Conservation (phyloP, 2,888 invertebrate genomes). For the Anoplius nigerrimus region DNA sequence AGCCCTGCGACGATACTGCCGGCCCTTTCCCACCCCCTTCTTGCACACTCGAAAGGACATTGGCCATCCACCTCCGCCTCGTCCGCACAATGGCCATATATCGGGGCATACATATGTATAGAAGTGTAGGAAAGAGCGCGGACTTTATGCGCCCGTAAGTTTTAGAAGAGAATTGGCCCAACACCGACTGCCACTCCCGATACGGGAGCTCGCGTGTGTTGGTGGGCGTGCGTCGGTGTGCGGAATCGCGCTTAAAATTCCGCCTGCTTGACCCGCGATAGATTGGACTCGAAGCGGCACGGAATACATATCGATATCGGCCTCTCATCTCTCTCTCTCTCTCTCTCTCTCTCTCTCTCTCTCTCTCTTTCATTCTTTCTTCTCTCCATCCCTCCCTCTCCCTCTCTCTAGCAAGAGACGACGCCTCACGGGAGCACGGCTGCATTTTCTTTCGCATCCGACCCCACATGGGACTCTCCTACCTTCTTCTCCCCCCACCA, state of each 20-base stretch:
- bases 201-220: slow-evolving; percentile 7
- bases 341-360: slow-evolving; percentile 13
- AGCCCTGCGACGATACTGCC: slow-evolving; percentile 51
- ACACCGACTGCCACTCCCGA: slow-evolving; percentile 20
- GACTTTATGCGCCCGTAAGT: slow-evolving; percentile 72
- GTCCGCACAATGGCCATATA: slow-evolving; percentile 18
- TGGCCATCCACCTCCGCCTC: background rate
- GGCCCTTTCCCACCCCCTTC: slow-evolving; percentile 37
- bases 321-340: background rate
- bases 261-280: slow-evolving; percentile 74
- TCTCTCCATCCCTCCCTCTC: too few species aligned
- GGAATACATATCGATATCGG: slow-evolving; percentile 74
- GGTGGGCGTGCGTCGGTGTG: background rate
- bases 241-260: slow-evolving; percentile 73
- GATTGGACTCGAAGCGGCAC: slow-evolving; percentile 70
- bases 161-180: slow-evolving; percentile 50
- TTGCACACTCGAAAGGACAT: background rate
- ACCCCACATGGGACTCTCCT: slow-evolving; percentile 19
- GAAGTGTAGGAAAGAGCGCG: slow-evolving; percentile 55
- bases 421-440: slow-evolving; percentile 43
- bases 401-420: too few species aligned
- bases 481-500: slow-evolving; percentile 13
- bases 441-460: slow-evolving; percentile 46
- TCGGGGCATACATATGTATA: slow-evolving; percentile 27
- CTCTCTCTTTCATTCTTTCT: slow-evolving; percentile 24